Percentiles rank a stretch among this genome's conserved stretches.
phyloP scores from a whole-genome alignment of 2,113 vertebrate species.

The Pseudonaja textilis region DNA sequence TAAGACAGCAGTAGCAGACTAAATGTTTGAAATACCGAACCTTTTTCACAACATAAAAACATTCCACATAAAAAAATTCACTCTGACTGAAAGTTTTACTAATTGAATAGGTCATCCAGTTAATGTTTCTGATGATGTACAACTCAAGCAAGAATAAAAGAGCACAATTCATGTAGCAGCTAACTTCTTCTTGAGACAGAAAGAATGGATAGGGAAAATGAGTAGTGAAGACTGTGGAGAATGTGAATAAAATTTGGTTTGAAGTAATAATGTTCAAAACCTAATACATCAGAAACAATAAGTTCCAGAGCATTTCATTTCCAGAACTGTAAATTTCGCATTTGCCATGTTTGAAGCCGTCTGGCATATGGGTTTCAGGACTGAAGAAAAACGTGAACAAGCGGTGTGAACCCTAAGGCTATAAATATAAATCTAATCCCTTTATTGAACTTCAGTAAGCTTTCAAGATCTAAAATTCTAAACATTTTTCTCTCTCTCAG shows the following conservation, averaged over 20 bases:
- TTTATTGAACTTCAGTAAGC: background rate
- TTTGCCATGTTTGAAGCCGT: background rate
- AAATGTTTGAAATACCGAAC: background rate
- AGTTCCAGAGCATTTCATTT: background rate
- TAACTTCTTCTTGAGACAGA: background rate
- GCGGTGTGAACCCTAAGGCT: background rate
- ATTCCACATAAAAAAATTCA: background rate
- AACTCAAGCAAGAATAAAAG: background rate
- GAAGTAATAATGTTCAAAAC: background rate
- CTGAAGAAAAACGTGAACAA: background rate
- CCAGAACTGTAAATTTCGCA: background rate
- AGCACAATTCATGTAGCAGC: background rate
- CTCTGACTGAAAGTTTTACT: background rate
- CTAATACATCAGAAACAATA: background rate
- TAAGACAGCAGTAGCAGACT: background rate
- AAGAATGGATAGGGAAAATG: background rate
- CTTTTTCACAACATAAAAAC: background rate
- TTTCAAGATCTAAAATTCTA: background rate
- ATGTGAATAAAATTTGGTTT: background rate
- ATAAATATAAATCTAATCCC: background rate
- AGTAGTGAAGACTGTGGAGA: background rate
- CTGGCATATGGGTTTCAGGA: background rate
- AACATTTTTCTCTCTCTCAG: background rate
- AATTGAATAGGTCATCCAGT: background rate
- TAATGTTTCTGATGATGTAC: background rate